Evolutionary conservation across 2,888 invertebrate genomes (phyloP), one percentile per base, ranked within the genome.

Genomic region (Xanthia togata): DNA sequence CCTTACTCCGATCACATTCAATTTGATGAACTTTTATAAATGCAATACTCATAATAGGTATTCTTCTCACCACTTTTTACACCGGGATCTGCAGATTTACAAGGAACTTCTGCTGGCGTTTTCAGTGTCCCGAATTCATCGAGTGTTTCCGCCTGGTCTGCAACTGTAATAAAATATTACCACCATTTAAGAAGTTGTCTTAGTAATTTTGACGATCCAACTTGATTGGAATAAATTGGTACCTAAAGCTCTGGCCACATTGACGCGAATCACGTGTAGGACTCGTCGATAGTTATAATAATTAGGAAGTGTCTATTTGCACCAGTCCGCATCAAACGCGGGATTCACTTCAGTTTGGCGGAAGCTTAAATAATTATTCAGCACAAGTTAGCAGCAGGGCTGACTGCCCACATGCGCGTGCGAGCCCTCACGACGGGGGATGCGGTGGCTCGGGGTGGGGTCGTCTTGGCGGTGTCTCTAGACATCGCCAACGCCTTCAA

Each of bases 141-240:
- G 17, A 0, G 0, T 14, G 0, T 0, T 9, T 75, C 73, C 4
- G 0, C 0, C 0, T 0, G 0, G 2, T 5, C 0, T 0, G 0
- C 0, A 50, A 1, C 75, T 75, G 31, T 31, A 75, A 73, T 44
- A n/a, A 50, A 73, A 72, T 5, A 35, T 53, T 23, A 67, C 50
- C 23, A 50, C 1, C n/a, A 14, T 53, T 50, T 14, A 67, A 47
- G 3, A 26, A 26, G 26, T 0, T 14, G 50, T 23, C 0, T 23
- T 17, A 50, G 23, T 23, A 67, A 35, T 35, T 44, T 35, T 35
- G 2, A n/a, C 23, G 14, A 11, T 23, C 14, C 8, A 47, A n/a
- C 50, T 35, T 31, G 9, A 35, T 35, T n/a, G 31, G 2, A n/a
- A 68, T n/a, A n/a, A 50, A 23, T 31, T 8, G 14, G 12, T 23